These are phyloP conservation scores for Dryococelus australis DNA, from an alignment of 2,888 invertebrate genomes.

Conservation along the genomic window DNA sequence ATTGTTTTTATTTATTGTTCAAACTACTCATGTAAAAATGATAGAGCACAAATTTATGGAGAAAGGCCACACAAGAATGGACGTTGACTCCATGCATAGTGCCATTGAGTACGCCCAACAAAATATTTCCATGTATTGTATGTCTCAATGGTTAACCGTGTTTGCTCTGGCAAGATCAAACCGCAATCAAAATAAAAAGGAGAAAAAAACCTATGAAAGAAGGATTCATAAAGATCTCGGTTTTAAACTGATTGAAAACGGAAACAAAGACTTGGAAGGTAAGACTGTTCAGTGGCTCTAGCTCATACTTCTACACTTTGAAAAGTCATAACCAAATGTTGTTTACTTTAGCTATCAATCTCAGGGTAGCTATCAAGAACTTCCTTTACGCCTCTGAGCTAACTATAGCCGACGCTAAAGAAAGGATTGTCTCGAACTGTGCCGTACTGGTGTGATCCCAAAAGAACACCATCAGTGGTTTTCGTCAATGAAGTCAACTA, in stretches of 20 bases:
- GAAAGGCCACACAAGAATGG: no score
- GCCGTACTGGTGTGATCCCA: neutral
- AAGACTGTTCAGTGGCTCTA: neutral
- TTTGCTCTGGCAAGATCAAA: no score
- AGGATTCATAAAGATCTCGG: neutral
- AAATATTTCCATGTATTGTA: constrained; percentile 29
- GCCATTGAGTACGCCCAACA: no score
- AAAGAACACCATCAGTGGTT: neutral
- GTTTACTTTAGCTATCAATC: neutral
- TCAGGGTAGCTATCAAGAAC: neutral
- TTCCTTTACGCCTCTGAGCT: neutral
- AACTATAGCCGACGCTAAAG: neutral
- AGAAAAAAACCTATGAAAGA: neutral
- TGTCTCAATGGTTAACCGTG: neutral
- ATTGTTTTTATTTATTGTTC: no score
- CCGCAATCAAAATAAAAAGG: no score
- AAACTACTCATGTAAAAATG: no score
- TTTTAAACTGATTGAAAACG: neutral
- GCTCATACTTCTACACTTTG: neutral
- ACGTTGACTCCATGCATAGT: no score
- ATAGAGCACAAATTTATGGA: no score
- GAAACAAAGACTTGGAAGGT: neutral
- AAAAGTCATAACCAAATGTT: neutral
- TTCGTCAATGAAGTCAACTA: no score
- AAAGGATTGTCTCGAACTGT: neutral